These are phyloP conservation scores for Melanostoma scalare DNA, from an alignment of 2,888 invertebrate genomes.

Conservation along the genomic window DNA sequence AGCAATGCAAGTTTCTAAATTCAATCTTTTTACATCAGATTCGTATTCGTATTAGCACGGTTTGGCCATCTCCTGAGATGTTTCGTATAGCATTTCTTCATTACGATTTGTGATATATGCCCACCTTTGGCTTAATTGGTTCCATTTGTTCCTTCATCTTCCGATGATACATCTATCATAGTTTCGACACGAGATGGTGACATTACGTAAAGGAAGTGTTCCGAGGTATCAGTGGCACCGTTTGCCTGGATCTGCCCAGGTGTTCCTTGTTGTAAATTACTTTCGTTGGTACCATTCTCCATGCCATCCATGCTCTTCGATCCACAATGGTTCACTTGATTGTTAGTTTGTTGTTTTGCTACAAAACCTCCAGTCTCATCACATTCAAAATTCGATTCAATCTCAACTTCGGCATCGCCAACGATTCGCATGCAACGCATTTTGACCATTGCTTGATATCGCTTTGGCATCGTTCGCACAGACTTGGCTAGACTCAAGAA, in stretches of 20 bases:
- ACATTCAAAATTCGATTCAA: slow-evolving; percentile 79
- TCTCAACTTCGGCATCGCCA: slow-evolving; percentile 80
- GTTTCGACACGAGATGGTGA: slow-evolving; percentile 81
- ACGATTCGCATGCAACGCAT: slow-evolving; percentile 82
- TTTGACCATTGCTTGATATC: slow-evolving; percentile 80
- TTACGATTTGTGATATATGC: neutral
- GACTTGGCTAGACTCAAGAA: slow-evolving; percentile 80
- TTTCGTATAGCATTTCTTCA: slow-evolving; percentile 24
- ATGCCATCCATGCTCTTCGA: slow-evolving; percentile 15
- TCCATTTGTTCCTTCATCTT: slow-evolving; percentile 78
- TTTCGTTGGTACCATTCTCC: slow-evolving; percentile 51
- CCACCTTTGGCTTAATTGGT: slow-evolving; percentile 28
- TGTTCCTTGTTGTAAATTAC: slow-evolving; percentile 39
- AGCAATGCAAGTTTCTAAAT: slow-evolving; percentile 24
- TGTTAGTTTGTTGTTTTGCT: slow-evolving; percentile 54
- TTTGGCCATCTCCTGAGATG: slow-evolving; percentile 56
- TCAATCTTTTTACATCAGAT: slow-evolving; percentile 28
- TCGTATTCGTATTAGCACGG: slow-evolving; percentile 40
- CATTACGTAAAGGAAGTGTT: slow-evolving; percentile 81
- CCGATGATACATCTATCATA: slow-evolving; percentile 81
- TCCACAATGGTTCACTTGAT: slow-evolving; percentile 20
- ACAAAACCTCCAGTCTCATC: slow-evolving; percentile 74
- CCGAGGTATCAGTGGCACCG: slow-evolving; percentile 77
- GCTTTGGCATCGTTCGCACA: slow-evolving; percentile 80
- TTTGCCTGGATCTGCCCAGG: slow-evolving; percentile 29